A percentile compares a stretch with the other conserved stretches of the same genome.
These are phyloP conservation scores for Calliphora vicina DNA, from an alignment of 1,140 invertebrate species.

Conservation along the genomic window DNA sequence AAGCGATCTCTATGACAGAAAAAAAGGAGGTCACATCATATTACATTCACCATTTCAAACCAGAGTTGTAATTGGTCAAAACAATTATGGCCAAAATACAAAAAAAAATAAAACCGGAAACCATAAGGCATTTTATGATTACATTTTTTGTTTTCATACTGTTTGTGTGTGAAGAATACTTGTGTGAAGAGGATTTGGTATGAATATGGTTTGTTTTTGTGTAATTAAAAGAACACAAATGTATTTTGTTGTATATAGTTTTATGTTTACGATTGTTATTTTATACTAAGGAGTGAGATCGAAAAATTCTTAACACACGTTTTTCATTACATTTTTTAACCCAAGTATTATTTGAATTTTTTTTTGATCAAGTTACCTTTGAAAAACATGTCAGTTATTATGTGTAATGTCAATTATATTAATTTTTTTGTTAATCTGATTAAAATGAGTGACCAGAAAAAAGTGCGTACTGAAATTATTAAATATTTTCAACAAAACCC, in stretches of 20 bases:
- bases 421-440: no score
- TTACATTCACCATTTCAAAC: neutral
- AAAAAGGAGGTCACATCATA: constrained; percentile 5
- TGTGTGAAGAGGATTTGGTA: neutral
- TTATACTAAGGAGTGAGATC: neutral
- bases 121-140: constrained; percentile 21
- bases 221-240: constrained; percentile 12
- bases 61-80: constrained; percentile 15
- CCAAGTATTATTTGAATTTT: no score
- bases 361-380: no score
- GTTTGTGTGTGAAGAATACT: no score
- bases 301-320: no score
- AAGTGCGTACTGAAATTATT: no score
- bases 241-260: neutral
- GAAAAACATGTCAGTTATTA: no score
- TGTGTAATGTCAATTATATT: no score
- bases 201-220: neutral
- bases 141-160: neutral
- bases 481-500: no score
- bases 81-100: neutral
- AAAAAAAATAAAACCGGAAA: neutral
- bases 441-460: no score
- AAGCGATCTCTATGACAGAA: neutral
- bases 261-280: neutral
- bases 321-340: no score